Evolutionary conservation across 2,888 invertebrate species (phyloP).

Genomic region (Aspidiotus rigidus): DNA sequence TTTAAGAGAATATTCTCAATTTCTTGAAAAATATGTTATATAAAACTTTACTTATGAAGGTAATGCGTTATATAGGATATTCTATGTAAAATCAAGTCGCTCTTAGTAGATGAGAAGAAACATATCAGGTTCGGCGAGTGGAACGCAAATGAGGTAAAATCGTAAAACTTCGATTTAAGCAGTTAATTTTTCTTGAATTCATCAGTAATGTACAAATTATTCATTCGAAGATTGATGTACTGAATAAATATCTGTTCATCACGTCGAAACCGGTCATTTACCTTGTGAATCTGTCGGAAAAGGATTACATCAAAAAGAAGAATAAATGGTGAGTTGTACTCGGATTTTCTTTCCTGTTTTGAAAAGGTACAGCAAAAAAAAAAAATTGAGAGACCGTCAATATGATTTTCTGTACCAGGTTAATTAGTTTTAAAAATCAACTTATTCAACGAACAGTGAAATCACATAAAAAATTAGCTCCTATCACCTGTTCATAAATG

Average conservation of each 20-base stretch:
- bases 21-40: neutral
- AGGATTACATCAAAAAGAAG: slow-evolving; percentile 96
- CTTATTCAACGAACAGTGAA: too few species aligned
- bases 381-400: neutral
- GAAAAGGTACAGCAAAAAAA: neutral
- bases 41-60: too few species aligned
- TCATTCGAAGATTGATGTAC: slow-evolving; percentile 69
- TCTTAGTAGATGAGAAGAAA: slow-evolving; percentile 79
- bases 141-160: slow-evolving; percentile 79
- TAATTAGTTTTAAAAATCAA: too few species aligned
- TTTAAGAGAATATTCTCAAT: slow-evolving; percentile 37
- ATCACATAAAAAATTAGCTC: too few species aligned
- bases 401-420: neutral
- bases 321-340: slow-evolving; percentile 81
- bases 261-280: slow-evolving; percentile 97
- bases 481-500: too few species aligned
- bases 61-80: slow-evolving; percentile 59
- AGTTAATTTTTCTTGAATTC: neutral
- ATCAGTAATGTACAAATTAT: neutral
- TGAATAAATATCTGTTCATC: slow-evolving; percentile 92
- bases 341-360: neutral
- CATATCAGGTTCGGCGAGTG: slow-evolving; percentile 89
- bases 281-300: slow-evolving; percentile 91
- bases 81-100: slow-evolving; percentile 69
- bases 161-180: slow-evolving; percentile 12